These are phyloP conservation scores for Crotalus viridis DNA, from an alignment of 2,113 vertebrate species.

Conservation along the genomic window DNA sequence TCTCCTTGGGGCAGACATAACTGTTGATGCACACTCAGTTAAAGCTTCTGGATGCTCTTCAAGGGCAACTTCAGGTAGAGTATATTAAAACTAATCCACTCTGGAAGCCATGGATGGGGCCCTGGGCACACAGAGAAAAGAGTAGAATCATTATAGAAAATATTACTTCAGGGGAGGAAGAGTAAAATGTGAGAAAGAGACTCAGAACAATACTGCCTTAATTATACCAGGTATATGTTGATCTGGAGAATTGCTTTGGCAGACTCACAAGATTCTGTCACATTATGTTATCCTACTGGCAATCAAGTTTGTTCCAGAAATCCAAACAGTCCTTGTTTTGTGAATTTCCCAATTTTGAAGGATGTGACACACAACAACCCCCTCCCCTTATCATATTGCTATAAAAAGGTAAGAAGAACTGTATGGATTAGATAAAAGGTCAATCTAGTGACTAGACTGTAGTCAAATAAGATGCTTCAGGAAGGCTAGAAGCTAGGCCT, in stretches of 20 bases:
- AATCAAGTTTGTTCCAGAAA: not conserved
- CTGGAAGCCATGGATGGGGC: not conserved
- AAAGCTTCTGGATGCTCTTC: not conserved
- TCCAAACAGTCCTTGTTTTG: not conserved
- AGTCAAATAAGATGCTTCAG: not conserved
- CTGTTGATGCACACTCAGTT: not conserved
- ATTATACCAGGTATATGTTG: not conserved
- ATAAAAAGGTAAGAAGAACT: not conserved
- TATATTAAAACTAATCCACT: not conserved
- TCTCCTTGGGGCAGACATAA: not conserved
- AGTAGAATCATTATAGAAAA: not conserved
- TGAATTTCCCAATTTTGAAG: not conserved
- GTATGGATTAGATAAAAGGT: not conserved
- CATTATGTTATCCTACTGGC: not conserved
- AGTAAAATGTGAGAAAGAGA: not conserved
- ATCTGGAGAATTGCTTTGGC: not conserved
- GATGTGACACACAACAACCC: not conserved
- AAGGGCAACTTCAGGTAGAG: not conserved
- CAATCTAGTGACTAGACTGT: not conserved
- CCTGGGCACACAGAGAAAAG: not conserved
- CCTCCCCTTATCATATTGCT: not conserved
- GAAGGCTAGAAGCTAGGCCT: not conserved
- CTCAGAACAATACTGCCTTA: not conserved
- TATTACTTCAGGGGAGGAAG: not conserved
- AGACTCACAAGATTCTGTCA: not conserved